Base-by-base conservation (phyloP, 1,140 invertebrate genomes). In the Parasteatoda tepidariorum region DNA sequence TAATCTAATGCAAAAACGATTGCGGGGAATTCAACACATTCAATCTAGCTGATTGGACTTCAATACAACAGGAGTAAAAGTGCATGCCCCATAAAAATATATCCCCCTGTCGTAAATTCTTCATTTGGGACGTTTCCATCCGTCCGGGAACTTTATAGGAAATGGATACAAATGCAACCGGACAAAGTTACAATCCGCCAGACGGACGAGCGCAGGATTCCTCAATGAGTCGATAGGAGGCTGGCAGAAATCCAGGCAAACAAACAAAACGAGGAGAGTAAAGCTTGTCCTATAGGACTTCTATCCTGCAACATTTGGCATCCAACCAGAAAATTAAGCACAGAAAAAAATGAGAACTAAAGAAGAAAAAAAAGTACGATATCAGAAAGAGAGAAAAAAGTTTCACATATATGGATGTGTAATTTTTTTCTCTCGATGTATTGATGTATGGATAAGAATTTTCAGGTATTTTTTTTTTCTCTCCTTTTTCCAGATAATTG, bases 231-330 rank as follows among this genome's bases (percentile, higher is more conserved):
- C 71, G 71, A 74, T 74, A 61, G 55, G n/a, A 18, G 55, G 26
- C 71, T 74, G 71, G 71, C 71, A 74, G 18, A 34, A 74, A 59
- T 74, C 71, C 71, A 74, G 71, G 55, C 57, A 48, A 48, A 48
- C 38, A 48, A 18, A 48, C 18, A 18, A 18, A 48, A 48, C 18
- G 4, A 18, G 38, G 4, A 18, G 38, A 48, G 38, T 13, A 48
- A 48, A 48, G 38, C 38, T 48, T 48, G 18, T 48, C 38, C 18
- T 48, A 2, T 48, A 18, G 38, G 26, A n/a, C 38, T 22, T 24
- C 38, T 30, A 38, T n/a, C 4, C 28, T 31, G 30, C 31, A 6
- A 18, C 61, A 38, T 22, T 76, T 76, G 73, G 73, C 73, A 76
- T 9, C 33, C 18, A 33, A 76, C 73, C 73, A 76, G 73, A 64